Evolutionary conservation across 2,888 invertebrate genomes (phyloP).

Genomic region (Drosophila pegasa): DNA sequence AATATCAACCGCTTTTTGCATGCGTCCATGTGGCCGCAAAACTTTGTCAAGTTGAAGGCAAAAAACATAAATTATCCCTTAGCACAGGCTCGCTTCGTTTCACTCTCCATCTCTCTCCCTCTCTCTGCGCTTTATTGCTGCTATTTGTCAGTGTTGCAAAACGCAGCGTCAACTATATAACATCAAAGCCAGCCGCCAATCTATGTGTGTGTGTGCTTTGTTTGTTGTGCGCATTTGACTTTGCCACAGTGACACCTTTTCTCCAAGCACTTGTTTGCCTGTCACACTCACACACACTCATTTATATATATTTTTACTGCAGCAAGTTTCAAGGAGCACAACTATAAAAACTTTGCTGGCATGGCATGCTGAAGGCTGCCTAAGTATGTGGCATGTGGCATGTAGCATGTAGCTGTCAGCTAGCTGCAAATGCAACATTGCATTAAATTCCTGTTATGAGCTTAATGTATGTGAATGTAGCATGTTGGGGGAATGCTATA

Average conservation of each 20-base stretch:
- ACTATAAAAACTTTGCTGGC: conserved; percentile 12
- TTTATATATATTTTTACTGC: conserved; percentile 11
- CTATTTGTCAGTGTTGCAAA: conserved; percentile 26
- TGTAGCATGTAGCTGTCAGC: conserved; percentile 11
- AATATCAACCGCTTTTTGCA: conserved; percentile 45
- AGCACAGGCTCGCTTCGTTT: conserved; percentile 14
- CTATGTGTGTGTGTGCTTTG: neutral
- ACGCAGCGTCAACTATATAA: conserved; percentile 29
- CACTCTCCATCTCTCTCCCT: neutral
- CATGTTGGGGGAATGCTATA: neutral
- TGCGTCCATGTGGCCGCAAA: conserved; percentile 41
- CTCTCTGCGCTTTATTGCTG: conserved; percentile 28
- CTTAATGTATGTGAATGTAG: neutral
- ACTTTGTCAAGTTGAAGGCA: conserved; percentile 66
- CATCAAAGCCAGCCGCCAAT: conserved; percentile 52
- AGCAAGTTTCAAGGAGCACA: conserved; percentile 27
- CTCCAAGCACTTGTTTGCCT: conserved; percentile 40
- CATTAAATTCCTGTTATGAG: neutral
- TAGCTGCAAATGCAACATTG: conserved; percentile 1
- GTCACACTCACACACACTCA: conserved; percentile 23
- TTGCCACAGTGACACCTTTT: conserved; percentile 58
- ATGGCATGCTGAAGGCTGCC: conserved; percentile 18
- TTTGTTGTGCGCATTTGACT: conserved; percentile 41
- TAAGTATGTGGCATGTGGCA: conserved; percentile 31
- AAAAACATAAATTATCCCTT: conserved; percentile 64